phyloP scores from a whole-genome alignment of 2,113 vertebrate species.

The Macrotis lagotis region DNA sequence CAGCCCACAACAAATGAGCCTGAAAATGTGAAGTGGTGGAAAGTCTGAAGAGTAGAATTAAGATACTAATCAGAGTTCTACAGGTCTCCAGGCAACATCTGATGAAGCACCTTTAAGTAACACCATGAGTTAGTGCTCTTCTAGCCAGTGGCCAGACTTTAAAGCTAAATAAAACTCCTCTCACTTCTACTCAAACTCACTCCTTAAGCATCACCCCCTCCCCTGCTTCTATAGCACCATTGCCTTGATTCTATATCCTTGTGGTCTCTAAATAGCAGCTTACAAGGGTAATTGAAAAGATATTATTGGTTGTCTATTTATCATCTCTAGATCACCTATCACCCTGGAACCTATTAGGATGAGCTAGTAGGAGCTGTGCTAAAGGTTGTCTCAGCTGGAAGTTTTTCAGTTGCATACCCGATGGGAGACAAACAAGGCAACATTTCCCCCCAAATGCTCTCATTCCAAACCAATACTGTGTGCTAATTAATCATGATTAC shows the following conservation, averaged over 20 bases:
- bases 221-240: constrained; percentile 57
- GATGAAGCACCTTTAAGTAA: constrained; percentile 39
- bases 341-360: constrained; percentile 65
- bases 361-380: constrained; percentile 40
- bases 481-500: constrained; percentile 82
- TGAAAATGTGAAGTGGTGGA: neutral
- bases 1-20: too few relatives aligned
- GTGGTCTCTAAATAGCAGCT: constrained; percentile 68
- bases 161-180: constrained; percentile 37
- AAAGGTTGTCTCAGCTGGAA: constrained; percentile 66
- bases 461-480: constrained; percentile 66
- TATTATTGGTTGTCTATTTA: constrained; percentile 64
- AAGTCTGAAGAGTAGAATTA: constrained; percentile 13
- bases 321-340: constrained; percentile 73
- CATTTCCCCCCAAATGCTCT: constrained; percentile 60
- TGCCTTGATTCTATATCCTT: constrained; percentile 67
- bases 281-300: constrained; percentile 77
- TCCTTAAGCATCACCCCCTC: constrained; percentile 59
- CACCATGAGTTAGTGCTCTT: neutral
- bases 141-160: constrained; percentile 23
- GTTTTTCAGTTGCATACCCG: constrained; percentile 38
- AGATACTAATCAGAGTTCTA: neutral
- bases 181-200: constrained; percentile 11
- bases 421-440: constrained; percentile 49
- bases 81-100: constrained; percentile 12